Evolutionary conservation across 1,140 invertebrate genomes (phyloP), one percentile per base, ranked within the genome.

Genomic region (Saccostrea cuccullata): DNA sequence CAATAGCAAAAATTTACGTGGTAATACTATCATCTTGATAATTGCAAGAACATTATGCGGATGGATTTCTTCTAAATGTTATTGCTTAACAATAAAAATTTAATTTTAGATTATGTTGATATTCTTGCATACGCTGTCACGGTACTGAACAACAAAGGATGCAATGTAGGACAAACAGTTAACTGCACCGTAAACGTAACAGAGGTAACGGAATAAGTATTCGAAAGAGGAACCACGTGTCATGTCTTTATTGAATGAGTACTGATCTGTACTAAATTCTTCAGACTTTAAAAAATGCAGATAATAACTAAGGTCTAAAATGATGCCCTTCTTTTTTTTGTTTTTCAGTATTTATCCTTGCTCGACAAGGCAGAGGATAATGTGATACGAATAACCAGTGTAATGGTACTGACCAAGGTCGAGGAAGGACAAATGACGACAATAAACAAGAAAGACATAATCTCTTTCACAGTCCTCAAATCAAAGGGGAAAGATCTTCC

Each of bases 401-500:
- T 77, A 3, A 77, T 77, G 70, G 70, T 36, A 15, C 23, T 77
- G 70, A 77, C 70, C 4, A 6, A 36, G 2, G 70, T 77, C 2
- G 70, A 77, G 70, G 70, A 77, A 77, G 70, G 70, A 30, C 70
- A 77, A 13, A 77, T 77, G 26, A 36, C 12, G 26, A 77, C 70
- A 36, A 30, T 77, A 30, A 11, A 77, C 26, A 12, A 30, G 15
- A 26, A 56, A 15, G 83, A 56, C 12, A 56, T 26, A 11, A 23
- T 87, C 23, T 87, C 86, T 26, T 58, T 87, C 23, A 82, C 86
- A 55, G 73, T 87, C 47, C 55, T 82, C 13, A 87, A 87, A 47
- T 77, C 73, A 9, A 82, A 77, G 11, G 86, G 86, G 4, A 77
- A 82, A 30, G 17, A 77, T 12, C 86, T 87, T 0, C 86, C 86